Base-by-base conservation (phyloP, 2,888 invertebrate genomes). In the Apodemia duryi region DNA sequence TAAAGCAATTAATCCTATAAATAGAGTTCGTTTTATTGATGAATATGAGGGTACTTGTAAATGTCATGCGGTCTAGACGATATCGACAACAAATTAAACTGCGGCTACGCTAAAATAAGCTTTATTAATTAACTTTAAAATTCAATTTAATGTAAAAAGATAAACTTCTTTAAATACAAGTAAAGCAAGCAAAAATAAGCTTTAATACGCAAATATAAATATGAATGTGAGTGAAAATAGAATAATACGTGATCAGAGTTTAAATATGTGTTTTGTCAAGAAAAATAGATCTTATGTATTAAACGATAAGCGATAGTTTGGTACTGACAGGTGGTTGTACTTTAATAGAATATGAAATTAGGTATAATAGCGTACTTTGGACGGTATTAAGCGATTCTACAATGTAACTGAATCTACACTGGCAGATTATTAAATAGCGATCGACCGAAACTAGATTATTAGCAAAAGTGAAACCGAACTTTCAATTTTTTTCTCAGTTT, bases 261-360 rank as follows among this genome's bases (percentile, higher is more conserved):
- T 28, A 54, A 11, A 29, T 32, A 11, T 9, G 3, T 57, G 10
- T 32, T 54, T 54, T 54, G 29, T 10, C 13, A 57, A 29, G 32
- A 29, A 32, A 57, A 32, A 32, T 57, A 57, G 32, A 32, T 32
- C 32, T 32, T 57, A 57, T 29, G 0, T 7, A 7, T 5, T 57
- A 5, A 13, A 6, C 0, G 29, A 11, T 57, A 57, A 57, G 32
- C n/a, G 5, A 49, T 49, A 49, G 6, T 49, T 49, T 49, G n/a
- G 49, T 49, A n/a, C 11, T 49, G 13, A 49, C 49, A 6, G n/a
- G 46, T 46, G 46, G 11, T 46, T 46, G 46, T 13, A 13, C 46
- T 11, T 74, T 76, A 78, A 78, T 80, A 77, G 80, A 80, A 81
- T 81, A 62, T 63, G 67, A 72, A 78, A 81, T 79, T 75, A 75